A percentile compares a stretch with the other conserved stretches of the same genome.
These are phyloP conservation scores for Agrenia bidenticulata DNA, from an alignment of 2,888 invertebrate genomes.

Conservation along the genomic window DNA sequence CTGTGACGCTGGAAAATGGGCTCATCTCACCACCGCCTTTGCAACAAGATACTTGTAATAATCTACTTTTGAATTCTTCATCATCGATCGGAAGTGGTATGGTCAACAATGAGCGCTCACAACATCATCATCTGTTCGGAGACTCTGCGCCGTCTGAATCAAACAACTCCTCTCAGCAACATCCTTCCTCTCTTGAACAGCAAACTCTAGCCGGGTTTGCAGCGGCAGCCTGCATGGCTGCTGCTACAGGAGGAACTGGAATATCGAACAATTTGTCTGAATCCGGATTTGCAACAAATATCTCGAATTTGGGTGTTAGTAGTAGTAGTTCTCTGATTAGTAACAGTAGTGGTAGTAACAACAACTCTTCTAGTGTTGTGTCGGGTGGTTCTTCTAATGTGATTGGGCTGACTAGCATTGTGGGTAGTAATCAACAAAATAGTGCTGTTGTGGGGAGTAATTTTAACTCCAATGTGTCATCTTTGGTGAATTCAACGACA, in stretches of 20 bases:
- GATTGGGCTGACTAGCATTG: slow-evolving; percentile 47
- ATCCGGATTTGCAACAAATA: slow-evolving; percentile 40
- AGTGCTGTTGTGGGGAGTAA: slow-evolving; percentile 32
- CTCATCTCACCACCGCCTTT: slow-evolving; percentile 38
- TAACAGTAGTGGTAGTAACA: slow-evolving; percentile 43
- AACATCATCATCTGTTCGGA: slow-evolving; percentile 43
- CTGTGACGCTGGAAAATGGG: slow-evolving; percentile 37
- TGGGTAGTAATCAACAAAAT: slow-evolving; percentile 39
- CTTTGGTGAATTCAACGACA: slow-evolving; percentile 17
- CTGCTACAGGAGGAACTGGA: slow-evolving; percentile 37
- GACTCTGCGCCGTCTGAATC: slow-evolving; percentile 31
- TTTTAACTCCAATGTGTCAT: slow-evolving; percentile 30
- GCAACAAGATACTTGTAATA: slow-evolving; percentile 30
- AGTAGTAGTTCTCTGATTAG: slow-evolving; percentile 45
- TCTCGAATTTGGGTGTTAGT: slow-evolving; percentile 37
- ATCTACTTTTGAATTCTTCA: slow-evolving; percentile 7
- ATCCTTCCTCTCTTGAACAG: slow-evolving; percentile 35
- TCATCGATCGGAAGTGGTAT: slow-evolving; percentile 31
- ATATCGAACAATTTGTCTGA: slow-evolving; percentile 47
- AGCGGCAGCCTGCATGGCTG: slow-evolving; percentile 31
- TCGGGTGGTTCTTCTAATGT: slow-evolving; percentile 45
- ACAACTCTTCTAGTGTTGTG: slow-evolving; percentile 46
- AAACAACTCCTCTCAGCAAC: slow-evolving; percentile 36
- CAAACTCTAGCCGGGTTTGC: slow-evolving; percentile 39
- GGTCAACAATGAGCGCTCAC: slow-evolving; percentile 36